A percentile compares a stretch with the other conserved stretches of the same genome.
phyloP scores from a whole-genome alignment of 2,797 vertebrate species.

The Semotilus atromaculatus region DNA sequence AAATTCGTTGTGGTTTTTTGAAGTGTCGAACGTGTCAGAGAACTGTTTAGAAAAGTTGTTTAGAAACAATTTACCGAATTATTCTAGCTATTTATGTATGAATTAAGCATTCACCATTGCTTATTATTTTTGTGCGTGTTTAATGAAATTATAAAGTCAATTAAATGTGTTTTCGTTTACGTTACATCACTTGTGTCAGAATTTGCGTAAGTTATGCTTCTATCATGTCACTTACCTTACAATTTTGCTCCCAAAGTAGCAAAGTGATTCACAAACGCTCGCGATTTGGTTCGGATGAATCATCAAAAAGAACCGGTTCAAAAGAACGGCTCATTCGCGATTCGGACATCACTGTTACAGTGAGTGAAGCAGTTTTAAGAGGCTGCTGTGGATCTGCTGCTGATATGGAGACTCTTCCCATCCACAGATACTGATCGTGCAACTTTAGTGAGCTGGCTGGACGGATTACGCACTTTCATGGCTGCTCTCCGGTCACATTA shows the following conservation, averaged over 20 bases:
- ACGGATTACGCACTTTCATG: constrained; percentile 52
- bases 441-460: constrained; percentile 38
- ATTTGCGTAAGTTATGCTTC: background rate
- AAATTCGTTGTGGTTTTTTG: background rate
- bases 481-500: background rate
- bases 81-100: background rate
- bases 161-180: background rate
- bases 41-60: background rate
- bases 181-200: background rate
- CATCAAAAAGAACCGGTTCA: background rate
- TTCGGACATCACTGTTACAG: constrained; percentile 48
- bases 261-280: background rate
- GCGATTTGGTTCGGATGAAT: background rate
- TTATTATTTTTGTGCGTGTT: background rate
- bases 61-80: background rate
- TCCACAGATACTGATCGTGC: constrained; percentile 58
- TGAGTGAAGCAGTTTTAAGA: constrained; percentile 67
- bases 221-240: background rate
- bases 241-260: background rate
- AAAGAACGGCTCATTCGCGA: constrained; percentile 62
- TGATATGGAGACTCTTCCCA: constrained; percentile 71
- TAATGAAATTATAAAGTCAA: background rate
- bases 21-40: background rate
- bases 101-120: background rate
- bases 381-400: constrained; percentile 70